Evolutionary conservation across 2,888 invertebrate genomes (phyloP).

Genomic region (Lithophane socia): DNA sequence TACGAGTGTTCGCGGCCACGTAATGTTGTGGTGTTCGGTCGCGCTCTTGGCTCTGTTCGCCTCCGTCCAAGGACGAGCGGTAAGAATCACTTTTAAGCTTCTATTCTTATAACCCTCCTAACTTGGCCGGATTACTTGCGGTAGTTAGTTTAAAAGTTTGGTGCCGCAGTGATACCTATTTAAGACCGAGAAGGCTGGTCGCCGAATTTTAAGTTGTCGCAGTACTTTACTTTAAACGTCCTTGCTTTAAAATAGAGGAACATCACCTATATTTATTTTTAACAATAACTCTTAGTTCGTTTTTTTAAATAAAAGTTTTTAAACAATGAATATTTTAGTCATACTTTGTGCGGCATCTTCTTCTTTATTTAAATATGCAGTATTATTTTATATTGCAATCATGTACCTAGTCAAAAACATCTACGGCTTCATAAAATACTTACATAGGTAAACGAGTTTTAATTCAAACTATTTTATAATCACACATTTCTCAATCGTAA

Average conservation of each 20-base stretch:
- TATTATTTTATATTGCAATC: not conserved
- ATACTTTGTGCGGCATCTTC: not conserved
- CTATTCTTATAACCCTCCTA: conserved; percentile 48
- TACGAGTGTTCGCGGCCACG: conserved; percentile 77
- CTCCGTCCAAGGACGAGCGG: conserved; percentile 88
- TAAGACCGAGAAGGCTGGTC: conserved; percentile 19
- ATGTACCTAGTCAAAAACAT: not conserved
- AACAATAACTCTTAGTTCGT: not conserved
- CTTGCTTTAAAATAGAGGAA: not conserved
- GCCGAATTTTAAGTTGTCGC: conserved; percentile 23
- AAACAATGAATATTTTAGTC: not conserved
- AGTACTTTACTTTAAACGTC: not conserved
- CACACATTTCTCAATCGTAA: not conserved
- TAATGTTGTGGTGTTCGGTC: conserved; percentile 84
- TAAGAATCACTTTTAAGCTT: conserved; percentile 78
- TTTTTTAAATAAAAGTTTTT: not conserved
- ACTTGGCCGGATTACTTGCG: conserved; percentile 54
- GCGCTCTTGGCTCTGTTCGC: conserved; percentile 84
- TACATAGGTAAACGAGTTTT: not conserved
- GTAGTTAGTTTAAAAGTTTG: conserved; percentile 65
- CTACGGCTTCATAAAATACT: not conserved
- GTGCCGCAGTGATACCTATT: conserved; percentile 35
- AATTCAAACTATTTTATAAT: not conserved
- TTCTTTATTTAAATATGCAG: not conserved
- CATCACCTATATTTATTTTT: not conserved